phyloP scores from a whole-genome alignment of 1,140 invertebrate species.

The Anastrepha ludens region DNA sequence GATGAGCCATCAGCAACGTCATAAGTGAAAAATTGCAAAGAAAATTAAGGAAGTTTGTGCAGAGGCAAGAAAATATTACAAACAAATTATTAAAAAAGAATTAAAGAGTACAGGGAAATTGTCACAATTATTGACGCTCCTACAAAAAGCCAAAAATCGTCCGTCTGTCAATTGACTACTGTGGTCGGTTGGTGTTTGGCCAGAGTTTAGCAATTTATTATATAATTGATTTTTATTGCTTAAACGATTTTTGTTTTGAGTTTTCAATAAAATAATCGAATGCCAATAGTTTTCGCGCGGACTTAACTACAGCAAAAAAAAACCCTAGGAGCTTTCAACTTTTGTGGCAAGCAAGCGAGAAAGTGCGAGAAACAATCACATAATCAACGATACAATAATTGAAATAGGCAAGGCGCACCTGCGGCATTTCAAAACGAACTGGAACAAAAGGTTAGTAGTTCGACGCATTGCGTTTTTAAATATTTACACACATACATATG shows the following conservation, averaged over 20 bases:
- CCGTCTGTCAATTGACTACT: no score
- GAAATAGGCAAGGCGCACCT: neutral
- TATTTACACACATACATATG: neutral
- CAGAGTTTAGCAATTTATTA: conserved; percentile 21
- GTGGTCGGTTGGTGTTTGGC: neutral
- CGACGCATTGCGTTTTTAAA: neutral
- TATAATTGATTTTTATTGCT: conserved; percentile 28
- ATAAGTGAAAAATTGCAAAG: neutral
- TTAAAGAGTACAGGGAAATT: conserved; percentile 5
- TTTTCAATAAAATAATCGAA: neutral
- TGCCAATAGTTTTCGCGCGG: neutral
- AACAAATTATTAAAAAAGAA: neutral
- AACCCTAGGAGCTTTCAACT: neutral
- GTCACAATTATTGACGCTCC: neutral
- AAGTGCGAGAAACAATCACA: neutral
- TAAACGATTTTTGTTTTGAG: neutral
- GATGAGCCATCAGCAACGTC: neutral
- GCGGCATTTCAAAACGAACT: conserved; percentile 7
- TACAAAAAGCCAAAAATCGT: no score
- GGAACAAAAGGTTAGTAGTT: conserved; percentile 48
- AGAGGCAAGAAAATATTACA: neutral
- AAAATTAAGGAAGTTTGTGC: conserved; percentile 23
- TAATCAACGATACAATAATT: neutral
- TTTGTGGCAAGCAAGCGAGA: neutral
- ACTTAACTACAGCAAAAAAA: neutral